Evolutionary conservation across 1,140 invertebrate species (phyloP).

Genomic region (Brachionus angularis): DNA sequence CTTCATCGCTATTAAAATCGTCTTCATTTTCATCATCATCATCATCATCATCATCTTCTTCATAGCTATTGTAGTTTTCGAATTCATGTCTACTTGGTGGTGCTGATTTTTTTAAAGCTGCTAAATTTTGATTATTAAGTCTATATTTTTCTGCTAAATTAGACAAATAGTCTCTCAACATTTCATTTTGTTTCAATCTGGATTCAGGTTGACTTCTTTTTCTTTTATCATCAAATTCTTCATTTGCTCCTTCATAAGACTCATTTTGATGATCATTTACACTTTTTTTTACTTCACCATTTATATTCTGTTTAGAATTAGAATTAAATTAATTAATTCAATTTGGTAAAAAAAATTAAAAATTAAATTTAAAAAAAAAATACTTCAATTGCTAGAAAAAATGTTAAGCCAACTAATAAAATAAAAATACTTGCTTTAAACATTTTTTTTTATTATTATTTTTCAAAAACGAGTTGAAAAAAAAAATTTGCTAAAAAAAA

Average conservation of each 20-base stretch:
- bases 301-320: not conserved
- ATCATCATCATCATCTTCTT: not conserved
- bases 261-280: not conserved
- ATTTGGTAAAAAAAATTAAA: not conserved
- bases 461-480: too few relatives aligned
- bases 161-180: not conserved
- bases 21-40: slow-evolving; percentile 14
- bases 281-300: slow-evolving; percentile 25
- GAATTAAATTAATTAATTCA: not conserved
- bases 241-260: not conserved
- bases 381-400: too few relatives aligned
- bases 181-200: not conserved
- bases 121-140: not conserved
- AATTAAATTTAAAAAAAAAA: too few relatives aligned
- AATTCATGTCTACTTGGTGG: too few relatives aligned
- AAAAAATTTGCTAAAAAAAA: too few relatives aligned
- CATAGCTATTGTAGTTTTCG: not conserved
- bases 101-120: too few relatives aligned
- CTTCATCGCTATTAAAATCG: not conserved
- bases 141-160: slow-evolving; percentile 7
- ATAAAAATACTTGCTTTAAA: too few relatives aligned
- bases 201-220: slow-evolving; percentile 4
- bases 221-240: not conserved
- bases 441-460: too few relatives aligned
- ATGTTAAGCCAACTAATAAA: too few relatives aligned